A percentile compares a stretch with the other conserved stretches of the same genome.
phyloP scores from a whole-genome alignment of 2,113 vertebrate genomes.

The Dascyllus trimaculatus region DNA sequence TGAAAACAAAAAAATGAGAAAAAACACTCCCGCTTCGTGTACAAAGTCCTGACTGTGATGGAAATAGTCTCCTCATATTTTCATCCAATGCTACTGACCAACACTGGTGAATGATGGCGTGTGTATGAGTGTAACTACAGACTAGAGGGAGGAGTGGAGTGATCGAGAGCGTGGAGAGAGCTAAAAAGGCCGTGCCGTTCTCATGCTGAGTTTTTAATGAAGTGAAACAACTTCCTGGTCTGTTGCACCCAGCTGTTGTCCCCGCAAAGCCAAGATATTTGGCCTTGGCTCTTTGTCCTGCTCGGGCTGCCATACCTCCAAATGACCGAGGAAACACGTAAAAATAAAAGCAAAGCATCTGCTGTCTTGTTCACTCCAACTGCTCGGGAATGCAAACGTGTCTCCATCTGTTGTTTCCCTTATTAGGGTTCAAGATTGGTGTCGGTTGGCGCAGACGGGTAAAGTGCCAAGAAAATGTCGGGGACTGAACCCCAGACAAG shows the following conservation, averaged over 20 bases:
- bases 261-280: constrained; percentile 76
- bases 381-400: constrained; percentile 70
- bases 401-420: constrained; percentile 64
- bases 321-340: constrained; percentile 52
- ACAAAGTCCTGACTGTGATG: not conserved
- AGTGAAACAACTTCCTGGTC: constrained; percentile 79
- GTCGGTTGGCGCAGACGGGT: not conserved
- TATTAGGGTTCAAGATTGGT: not conserved
- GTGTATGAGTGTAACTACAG: constrained; percentile 28
- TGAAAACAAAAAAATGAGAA: not conserved
- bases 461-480: constrained; percentile 14
- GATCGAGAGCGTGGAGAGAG: constrained; percentile 50
- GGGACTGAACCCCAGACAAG: not conserved
- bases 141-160: constrained; percentile 47
- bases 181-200: constrained; percentile 51
- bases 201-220: constrained; percentile 82
- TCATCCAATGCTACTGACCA: too few species aligned
- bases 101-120: not conserved
- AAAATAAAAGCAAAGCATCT: constrained; percentile 73
- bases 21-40: not conserved
- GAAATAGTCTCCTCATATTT: not conserved
- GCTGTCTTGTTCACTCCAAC: constrained; percentile 62
- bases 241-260: constrained; percentile 78
- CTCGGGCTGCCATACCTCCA: constrained; percentile 64
- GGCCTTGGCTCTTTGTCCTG: constrained; percentile 74